These are phyloP conservation scores for Neodiprion fabricii DNA, from an alignment of 1,140 invertebrate species.

Conservation along the genomic window DNA sequence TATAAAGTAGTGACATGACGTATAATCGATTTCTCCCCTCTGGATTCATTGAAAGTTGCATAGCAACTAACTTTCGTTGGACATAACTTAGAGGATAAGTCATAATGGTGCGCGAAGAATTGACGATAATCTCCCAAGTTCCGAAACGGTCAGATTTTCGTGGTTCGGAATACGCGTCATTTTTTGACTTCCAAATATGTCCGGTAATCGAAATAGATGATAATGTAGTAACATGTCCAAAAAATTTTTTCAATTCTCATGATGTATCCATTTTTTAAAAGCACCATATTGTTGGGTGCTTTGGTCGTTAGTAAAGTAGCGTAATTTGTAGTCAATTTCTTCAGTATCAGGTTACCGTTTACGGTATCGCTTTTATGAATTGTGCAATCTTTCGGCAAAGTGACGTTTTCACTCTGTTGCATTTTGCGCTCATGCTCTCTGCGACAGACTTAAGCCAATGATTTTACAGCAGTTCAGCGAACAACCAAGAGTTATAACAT, in stretches of 20 bases:
- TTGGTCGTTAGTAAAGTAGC: background rate
- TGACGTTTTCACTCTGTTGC: background rate
- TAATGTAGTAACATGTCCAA: background rate
- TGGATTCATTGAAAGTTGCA: background rate
- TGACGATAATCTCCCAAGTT: background rate
- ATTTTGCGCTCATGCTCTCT: constrained; percentile 1
- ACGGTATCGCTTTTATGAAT: background rate
- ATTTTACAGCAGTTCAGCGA: background rate
- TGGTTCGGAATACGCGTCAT: background rate
- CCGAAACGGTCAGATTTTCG: background rate
- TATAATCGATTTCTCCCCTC: background rate
- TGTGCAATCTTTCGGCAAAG: background rate
- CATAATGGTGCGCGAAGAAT: background rate
- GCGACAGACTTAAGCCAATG: background rate
- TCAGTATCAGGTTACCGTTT: background rate
- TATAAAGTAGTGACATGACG: background rate
- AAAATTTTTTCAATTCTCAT: background rate
- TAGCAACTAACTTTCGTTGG: background rate
- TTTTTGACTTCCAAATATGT: background rate
- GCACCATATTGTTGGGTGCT: background rate
- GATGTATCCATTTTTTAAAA: background rate
- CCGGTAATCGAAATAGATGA: background rate
- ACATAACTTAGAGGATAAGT: background rate
- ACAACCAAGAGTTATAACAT: background rate
- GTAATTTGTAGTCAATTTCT: background rate